These are phyloP conservation scores for Nomada fucata DNA, from an alignment of 2,888 invertebrate species.

Conservation along the genomic window DNA sequence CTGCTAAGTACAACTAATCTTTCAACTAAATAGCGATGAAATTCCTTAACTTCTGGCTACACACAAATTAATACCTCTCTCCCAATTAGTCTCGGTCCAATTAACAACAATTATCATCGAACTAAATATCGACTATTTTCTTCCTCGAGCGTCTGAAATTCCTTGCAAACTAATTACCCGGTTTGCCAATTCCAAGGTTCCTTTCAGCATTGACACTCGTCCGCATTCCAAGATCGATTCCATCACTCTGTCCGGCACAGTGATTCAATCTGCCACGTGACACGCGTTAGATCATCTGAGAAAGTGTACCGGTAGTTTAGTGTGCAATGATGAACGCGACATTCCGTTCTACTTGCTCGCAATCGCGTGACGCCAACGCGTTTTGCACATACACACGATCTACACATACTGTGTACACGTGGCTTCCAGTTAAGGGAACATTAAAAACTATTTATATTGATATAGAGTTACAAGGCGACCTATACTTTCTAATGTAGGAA, in stretches of 20 bases:
- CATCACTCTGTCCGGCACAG: not conserved
- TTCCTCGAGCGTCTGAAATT: not conserved
- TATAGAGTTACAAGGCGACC: conserved; percentile 9
- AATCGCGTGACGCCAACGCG: conserved; percentile 13
- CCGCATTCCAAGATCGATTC: not conserved
- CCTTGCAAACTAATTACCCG: not conserved
- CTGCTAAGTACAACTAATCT: too few relatives aligned
- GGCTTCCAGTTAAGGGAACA: conserved; percentile 12
- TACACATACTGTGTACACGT: too few relatives aligned
- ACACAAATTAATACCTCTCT: too few relatives aligned
- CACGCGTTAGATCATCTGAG: conserved; percentile 44
- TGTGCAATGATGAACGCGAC: conserved; percentile 37
- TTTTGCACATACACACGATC: too few relatives aligned
- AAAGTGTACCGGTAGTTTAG: conserved; percentile 47
- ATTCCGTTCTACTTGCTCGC: conserved; percentile 53
- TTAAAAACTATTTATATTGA: conserved; percentile 25
- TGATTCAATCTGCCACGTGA: not conserved
- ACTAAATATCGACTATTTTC: too few relatives aligned
- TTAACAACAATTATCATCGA: too few relatives aligned
- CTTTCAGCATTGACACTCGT: conserved; percentile 5
- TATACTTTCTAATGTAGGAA: conserved; percentile 26
- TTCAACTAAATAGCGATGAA: too few relatives aligned
- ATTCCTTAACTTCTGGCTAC: too few relatives aligned
- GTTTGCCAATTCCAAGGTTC: too few relatives aligned
- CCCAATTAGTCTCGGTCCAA: too few relatives aligned